Percentiles rank a stretch among this genome's conserved stretches.
Evolutionary conservation across 2,888 invertebrate genomes (phyloP).

Genomic region (Gandaritis pyraliata): DNA sequence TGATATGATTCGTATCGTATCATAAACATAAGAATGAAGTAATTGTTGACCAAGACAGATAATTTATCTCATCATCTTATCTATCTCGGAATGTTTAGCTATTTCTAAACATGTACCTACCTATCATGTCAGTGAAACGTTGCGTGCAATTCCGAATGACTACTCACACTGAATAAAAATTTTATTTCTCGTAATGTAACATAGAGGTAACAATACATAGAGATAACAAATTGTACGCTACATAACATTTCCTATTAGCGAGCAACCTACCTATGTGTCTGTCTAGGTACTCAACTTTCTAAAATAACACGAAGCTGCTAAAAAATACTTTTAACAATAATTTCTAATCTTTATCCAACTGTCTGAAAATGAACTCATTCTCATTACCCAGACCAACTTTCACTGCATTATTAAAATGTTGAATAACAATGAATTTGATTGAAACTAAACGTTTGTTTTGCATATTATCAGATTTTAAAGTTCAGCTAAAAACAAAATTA

Average conservation of each 20-base stretch:
- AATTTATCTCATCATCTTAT: slow-evolving; percentile 17
- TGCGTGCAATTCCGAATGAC: background rate
- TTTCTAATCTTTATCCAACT: background rate
- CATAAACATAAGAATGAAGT: background rate
- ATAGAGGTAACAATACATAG: no score
- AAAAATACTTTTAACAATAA: no score
- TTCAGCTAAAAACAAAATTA: no score
- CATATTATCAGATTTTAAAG: no score
- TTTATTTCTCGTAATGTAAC: slow-evolving; percentile 11
- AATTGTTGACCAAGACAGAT: slow-evolving; percentile 11
- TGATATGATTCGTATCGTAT: no score
- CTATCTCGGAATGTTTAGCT: slow-evolving; percentile 27
- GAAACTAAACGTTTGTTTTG: no score
- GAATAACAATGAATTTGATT: background rate
- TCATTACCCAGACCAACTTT: background rate
- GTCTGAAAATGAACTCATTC: background rate
- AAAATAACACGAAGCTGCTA: slow-evolving; percentile 58
- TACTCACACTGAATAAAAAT: slow-evolving; percentile 18
- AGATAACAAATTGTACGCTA: background rate
- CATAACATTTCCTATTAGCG: slow-evolving; percentile 26
- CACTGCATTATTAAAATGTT: background rate
- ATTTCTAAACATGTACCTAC: slow-evolving; percentile 19
- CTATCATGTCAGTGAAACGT: background rate
- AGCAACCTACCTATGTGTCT: slow-evolving; percentile 20
- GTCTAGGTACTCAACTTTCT: slow-evolving; percentile 57